phyloP scores from a whole-genome alignment of 2,113 vertebrate species.

The Danio rerio region DNA sequence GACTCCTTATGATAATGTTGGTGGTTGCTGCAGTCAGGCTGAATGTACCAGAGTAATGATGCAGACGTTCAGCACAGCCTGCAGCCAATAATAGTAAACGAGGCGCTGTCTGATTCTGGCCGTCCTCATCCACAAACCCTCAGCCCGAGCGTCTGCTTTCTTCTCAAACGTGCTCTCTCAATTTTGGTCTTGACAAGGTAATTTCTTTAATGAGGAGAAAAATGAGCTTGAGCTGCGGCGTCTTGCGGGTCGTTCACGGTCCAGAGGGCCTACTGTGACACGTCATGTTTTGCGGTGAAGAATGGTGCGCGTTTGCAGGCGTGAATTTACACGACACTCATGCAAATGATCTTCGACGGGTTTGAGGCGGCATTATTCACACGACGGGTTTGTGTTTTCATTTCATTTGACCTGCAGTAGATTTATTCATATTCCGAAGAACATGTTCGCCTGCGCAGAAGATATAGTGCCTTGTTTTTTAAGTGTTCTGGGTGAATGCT shows the following conservation, averaged over 20 bases:
- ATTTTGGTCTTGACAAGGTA: slow-evolving; percentile 3
- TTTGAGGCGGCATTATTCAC: not conserved
- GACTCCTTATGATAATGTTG: slow-evolving; percentile 12
- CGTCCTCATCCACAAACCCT: slow-evolving; percentile 1
- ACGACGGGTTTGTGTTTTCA: not conserved
- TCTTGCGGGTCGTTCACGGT: slow-evolving; percentile 23
- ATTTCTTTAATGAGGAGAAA: slow-evolving; percentile 32
- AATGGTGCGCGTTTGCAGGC: not conserved
- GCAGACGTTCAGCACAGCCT: slow-evolving; percentile 38
- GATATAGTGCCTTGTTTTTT: not conserved
- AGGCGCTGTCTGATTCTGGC: slow-evolving; percentile 46
- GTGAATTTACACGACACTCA: slow-evolving; percentile 19
- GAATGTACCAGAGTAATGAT: slow-evolving; percentile 55
- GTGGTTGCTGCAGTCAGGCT: slow-evolving; percentile 35
- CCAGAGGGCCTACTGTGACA: slow-evolving; percentile 8
- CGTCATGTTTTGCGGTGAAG: not conserved
- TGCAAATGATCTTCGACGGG: not conserved
- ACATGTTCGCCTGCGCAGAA: not conserved
- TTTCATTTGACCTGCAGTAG: slow-evolving; percentile 8
- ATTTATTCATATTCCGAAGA: not conserved
- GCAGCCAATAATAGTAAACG: slow-evolving; percentile 51
- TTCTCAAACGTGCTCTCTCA: slow-evolving; percentile 20
- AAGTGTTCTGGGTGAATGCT: not conserved
- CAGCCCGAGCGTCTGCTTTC: slow-evolving; percentile 37
- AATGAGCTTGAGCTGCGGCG: slow-evolving; percentile 3